phyloP scores from a whole-genome alignment of 2,888 invertebrate species.

The Caenorhabditis doughertyi region DNA sequence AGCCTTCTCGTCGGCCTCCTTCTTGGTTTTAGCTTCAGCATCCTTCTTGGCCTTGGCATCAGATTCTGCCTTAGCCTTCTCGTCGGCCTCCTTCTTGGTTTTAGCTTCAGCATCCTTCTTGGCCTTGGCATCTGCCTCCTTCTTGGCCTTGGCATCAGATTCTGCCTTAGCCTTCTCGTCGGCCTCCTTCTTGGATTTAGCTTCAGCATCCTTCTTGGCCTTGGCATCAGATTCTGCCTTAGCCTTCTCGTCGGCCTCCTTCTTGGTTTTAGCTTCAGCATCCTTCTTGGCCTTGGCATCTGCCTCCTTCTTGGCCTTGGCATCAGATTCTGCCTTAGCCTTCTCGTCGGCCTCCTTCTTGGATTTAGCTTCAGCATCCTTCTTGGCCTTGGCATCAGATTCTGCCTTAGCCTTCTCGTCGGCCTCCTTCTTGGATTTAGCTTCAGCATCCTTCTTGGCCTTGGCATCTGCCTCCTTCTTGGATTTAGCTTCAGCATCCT shows the following conservation, averaged over 20 bases:
- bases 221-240: slow-evolving; percentile 29
- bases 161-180: slow-evolving; percentile 46
- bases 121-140: slow-evolving; percentile 32
- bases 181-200: slow-evolving; percentile 47
- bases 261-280: slow-evolving; percentile 34
- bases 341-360: slow-evolving; percentile 22
- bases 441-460: slow-evolving; percentile 37
- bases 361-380: slow-evolving; percentile 19
- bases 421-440: slow-evolving; percentile 48
- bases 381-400: slow-evolving; percentile 43
- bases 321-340: slow-evolving; percentile 14
- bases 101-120: slow-evolving; percentile 34
- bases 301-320: slow-evolving; percentile 30
- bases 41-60: slow-evolving; percentile 50
- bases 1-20: slow-evolving; percentile 38
- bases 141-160: slow-evolving; percentile 42
- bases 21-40: slow-evolving; percentile 47
- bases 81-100: slow-evolving; percentile 38
- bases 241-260: slow-evolving; percentile 27
- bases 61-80: slow-evolving; percentile 34
- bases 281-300: slow-evolving; percentile 33
- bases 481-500: slow-evolving; percentile 36
- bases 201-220: slow-evolving; percentile 50
- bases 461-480: slow-evolving; percentile 37
- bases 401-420: slow-evolving; percentile 56